Percentiles rank a stretch among this genome's conserved stretches.
These are phyloP conservation scores for Steromphala cineraria DNA, from an alignment of 2,888 invertebrate genomes.

Conservation along the genomic window DNA sequence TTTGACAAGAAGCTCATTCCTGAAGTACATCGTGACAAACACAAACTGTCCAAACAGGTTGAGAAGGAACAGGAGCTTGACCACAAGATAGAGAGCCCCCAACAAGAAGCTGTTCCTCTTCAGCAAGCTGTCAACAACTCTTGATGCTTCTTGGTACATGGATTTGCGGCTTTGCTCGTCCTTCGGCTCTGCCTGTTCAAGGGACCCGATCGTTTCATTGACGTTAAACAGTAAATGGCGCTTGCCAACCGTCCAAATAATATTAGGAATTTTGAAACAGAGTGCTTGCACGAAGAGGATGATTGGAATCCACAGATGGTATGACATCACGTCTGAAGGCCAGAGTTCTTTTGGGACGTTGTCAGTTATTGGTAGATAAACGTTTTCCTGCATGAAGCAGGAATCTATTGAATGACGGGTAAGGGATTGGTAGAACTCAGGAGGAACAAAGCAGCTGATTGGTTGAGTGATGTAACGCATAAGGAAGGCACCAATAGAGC, in stretches of 20 bases:
- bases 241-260: not conserved
- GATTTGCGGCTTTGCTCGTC: not conserved
- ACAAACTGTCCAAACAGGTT: not conserved
- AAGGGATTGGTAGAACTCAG: not conserved
- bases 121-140: not conserved
- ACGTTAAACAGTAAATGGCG: not conserved
- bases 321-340: not conserved
- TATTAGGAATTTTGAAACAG: not conserved
- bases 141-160: not conserved
- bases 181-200: not conserved
- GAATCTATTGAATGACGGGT: not conserved
- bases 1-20: not conserved
- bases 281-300: not conserved
- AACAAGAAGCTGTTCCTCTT: not conserved
- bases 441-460: not conserved
- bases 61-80: not conserved
- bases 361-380: not conserved
- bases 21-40: not conserved
- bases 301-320: not conserved
- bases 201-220: not conserved
- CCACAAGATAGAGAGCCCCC: not conserved
- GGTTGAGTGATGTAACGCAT: not conserved
- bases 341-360: not conserved
- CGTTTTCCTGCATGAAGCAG: not conserved
- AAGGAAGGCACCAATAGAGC: not conserved